These are phyloP conservation scores for Probosciger aterrimus DNA, from an alignment of 2,113 vertebrate genomes.

Conservation along the genomic window DNA sequence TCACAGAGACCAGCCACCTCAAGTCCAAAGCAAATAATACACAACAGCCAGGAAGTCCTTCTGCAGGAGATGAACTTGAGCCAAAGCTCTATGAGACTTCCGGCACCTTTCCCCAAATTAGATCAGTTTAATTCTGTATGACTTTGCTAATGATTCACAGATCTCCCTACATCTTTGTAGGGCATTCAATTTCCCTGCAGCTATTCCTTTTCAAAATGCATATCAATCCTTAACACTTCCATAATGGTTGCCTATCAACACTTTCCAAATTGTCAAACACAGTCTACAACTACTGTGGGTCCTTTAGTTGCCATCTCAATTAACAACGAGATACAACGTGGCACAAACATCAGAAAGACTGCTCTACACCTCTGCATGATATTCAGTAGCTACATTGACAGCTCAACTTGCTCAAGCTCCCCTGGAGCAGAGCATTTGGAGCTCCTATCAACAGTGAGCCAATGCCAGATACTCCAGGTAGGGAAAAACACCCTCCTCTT, in stretches of 20 bases:
- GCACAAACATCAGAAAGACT: neutral
- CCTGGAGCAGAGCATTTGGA: neutral
- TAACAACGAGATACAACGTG: neutral
- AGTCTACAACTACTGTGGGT: neutral
- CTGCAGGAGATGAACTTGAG: neutral
- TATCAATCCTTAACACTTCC: neutral
- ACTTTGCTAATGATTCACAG: neutral
- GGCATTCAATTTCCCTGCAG: neutral
- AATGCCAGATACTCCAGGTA: neutral
- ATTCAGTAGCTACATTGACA: neutral
- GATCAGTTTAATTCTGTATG: neutral
- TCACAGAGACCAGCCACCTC: neutral
- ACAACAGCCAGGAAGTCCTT: neutral
- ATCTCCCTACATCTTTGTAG: neutral
- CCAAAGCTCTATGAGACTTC: neutral
- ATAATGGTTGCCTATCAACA: fast-evolving
- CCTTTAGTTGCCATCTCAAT: neutral
- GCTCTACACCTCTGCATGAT: neutral
- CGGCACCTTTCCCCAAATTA: neutral
- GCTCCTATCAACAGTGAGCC: neutral
- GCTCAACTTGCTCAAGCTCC: neutral
- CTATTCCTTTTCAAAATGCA: neutral
- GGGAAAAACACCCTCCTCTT: neutral
- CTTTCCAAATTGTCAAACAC: neutral
- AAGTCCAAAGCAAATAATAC: neutral